A percentile compares a stretch with the other conserved stretches of the same genome.
Conservation (phyloP, 2,888 invertebrate genomes). For the Athalia rosae region DNA sequence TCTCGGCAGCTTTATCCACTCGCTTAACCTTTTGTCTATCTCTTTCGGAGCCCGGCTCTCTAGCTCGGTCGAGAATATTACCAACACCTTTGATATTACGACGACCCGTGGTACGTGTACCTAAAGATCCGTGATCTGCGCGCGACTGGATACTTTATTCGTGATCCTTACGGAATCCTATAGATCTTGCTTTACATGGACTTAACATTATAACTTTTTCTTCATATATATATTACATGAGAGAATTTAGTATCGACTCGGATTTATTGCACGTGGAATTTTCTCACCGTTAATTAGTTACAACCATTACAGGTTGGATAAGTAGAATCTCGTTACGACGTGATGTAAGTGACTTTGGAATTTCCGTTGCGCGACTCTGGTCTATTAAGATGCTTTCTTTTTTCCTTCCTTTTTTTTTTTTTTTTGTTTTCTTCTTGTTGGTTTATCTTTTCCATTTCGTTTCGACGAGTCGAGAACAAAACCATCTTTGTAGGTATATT, state of each 20-base stretch:
- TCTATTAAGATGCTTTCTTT: too few relatives aligned
- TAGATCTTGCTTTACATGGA: background rate
- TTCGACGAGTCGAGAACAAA: background rate
- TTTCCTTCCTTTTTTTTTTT: background rate
- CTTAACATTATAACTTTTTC: background rate
- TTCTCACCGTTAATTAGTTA: too few relatives aligned
- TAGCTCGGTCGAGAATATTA: slow-evolving; percentile 1
- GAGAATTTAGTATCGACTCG: too few relatives aligned
- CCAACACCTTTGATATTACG: slow-evolving; percentile 15
- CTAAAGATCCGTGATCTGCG: slow-evolving; percentile 18
- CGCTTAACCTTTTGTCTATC: slow-evolving; percentile 37
- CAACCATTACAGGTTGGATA: too few relatives aligned
- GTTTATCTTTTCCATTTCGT: background rate
- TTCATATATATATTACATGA: background rate
- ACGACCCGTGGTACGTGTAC: too few relatives aligned
- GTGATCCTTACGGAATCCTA: background rate
- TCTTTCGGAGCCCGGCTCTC: slow-evolving; percentile 8
- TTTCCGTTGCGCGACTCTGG: too few relatives aligned
- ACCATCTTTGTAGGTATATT: background rate
- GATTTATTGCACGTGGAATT: too few relatives aligned
- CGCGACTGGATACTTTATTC: background rate
- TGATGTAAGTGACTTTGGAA: too few relatives aligned
- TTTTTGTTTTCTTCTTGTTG: too few relatives aligned
- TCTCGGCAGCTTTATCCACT: background rate
- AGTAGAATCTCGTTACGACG: too few relatives aligned